Conservation (phyloP, 2,113 vertebrate species). For the Syngnathus typhle region DNA sequence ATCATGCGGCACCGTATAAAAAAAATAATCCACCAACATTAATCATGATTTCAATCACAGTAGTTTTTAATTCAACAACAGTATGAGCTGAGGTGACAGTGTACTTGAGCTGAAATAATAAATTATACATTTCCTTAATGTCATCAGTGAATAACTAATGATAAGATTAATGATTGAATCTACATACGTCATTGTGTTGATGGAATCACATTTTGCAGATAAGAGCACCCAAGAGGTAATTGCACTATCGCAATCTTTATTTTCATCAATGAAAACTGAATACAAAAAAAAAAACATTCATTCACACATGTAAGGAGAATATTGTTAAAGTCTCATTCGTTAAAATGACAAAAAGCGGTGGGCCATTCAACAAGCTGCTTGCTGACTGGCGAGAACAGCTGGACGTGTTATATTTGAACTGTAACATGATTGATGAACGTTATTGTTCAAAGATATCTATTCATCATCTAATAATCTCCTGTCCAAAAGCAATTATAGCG, state of each 20-base stretch:
- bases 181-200: not conserved
- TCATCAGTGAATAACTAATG: not conserved
- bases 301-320: not conserved
- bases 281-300: not conserved
- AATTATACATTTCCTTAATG: not conserved
- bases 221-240: not conserved
- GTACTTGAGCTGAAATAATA: not conserved
- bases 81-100: not conserved
- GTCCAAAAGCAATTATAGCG: not conserved
- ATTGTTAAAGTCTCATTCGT: not conserved
- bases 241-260: slow-evolving; percentile 5
- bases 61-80: not conserved
- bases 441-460: not conserved
- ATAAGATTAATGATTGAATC: not conserved
- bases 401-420: not conserved
- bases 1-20: not conserved
- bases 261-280: not conserved
- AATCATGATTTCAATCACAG: not conserved
- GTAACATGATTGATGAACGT: not conserved
- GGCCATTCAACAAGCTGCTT: not conserved
- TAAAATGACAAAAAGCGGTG: not conserved
- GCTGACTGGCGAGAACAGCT: slow-evolving; percentile 3
- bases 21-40: not conserved
- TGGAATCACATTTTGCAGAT: not conserved
- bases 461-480: slow-evolving; percentile 6